Evolutionary conservation across 2,888 invertebrate genomes (phyloP).

Genomic region (Dasysyrphus tricinctus): DNA sequence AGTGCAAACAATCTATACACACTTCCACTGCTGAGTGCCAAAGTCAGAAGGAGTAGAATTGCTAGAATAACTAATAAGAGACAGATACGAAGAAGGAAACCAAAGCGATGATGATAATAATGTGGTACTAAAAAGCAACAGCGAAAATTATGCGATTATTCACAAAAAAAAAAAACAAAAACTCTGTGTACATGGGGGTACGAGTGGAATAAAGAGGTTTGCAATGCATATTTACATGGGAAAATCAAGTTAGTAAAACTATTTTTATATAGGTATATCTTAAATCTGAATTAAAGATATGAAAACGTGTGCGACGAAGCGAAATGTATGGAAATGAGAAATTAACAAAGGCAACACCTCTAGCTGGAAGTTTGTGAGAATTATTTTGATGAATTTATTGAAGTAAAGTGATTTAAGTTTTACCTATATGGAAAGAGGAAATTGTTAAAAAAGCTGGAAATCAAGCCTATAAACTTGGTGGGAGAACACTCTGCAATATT

Average conservation of each 20-base stretch:
- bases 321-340: conserved; percentile 17
- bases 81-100: conserved; percentile 16
- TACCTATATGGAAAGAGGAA: too few relatives aligned
- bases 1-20: conserved; percentile 9
- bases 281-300: conserved; percentile 62
- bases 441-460: too few relatives aligned
- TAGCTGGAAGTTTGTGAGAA: conserved; percentile 51
- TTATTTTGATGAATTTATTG: conserved; percentile 21
- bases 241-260: conserved; percentile 66
- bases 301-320: conserved; percentile 60
- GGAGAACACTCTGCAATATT: too few relatives aligned
- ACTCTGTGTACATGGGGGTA: conserved; percentile 48
- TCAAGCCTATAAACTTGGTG: too few relatives aligned
- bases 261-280: conserved; percentile 68
- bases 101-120: conserved; percentile 33
- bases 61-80: conserved; percentile 9
- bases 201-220: conserved; percentile 15
- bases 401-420: background rate
- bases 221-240: conserved; percentile 58
- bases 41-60: conserved; percentile 18
- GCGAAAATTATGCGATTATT: conserved; percentile 68
- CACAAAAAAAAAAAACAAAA: conserved; percentile 16
- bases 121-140: conserved; percentile 42
- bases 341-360: conserved; percentile 35
- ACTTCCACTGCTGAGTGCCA: background rate